phyloP scores from a whole-genome alignment of 2,797 vertebrate genomes.

The Pseudocheirus occidentalis region DNA sequence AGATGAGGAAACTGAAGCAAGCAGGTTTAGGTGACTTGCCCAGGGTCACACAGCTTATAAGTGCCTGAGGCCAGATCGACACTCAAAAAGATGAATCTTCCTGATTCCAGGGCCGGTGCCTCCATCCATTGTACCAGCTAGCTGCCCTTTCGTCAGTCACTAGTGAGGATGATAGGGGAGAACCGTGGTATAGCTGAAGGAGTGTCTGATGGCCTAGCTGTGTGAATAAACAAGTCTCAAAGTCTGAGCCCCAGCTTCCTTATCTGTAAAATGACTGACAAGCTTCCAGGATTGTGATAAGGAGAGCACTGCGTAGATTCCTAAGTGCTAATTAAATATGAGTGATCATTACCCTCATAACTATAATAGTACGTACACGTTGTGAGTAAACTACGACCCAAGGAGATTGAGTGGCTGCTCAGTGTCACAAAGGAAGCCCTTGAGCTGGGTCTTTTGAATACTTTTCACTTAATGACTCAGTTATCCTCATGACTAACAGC shows the following conservation, averaged over 20 bases:
- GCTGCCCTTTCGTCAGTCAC: background rate
- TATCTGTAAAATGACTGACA: background rate
- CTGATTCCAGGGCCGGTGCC: background rate
- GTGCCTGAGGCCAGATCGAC: background rate
- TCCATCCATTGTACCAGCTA: background rate
- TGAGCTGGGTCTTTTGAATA: background rate
- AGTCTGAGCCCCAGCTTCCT: background rate
- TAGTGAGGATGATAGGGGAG: background rate
- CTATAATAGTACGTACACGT: background rate
- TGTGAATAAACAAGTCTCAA: background rate
- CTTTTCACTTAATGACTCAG: background rate
- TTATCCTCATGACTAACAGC: background rate
- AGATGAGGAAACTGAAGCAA: background rate
- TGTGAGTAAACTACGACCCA: background rate
- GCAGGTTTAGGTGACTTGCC: background rate
- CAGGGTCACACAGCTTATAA: background rate
- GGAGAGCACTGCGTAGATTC: background rate
- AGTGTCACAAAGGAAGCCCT: background rate
- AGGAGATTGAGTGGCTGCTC: conserved; percentile 10
- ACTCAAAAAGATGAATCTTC: background rate
- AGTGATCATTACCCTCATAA: background rate
- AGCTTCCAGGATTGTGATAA: background rate
- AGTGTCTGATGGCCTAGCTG: background rate
- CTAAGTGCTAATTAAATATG: conserved; percentile 30
- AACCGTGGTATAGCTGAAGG: background rate